Conservation (phyloP, 2,888 invertebrate genomes). For the Epistrophella euchroma region DNA sequence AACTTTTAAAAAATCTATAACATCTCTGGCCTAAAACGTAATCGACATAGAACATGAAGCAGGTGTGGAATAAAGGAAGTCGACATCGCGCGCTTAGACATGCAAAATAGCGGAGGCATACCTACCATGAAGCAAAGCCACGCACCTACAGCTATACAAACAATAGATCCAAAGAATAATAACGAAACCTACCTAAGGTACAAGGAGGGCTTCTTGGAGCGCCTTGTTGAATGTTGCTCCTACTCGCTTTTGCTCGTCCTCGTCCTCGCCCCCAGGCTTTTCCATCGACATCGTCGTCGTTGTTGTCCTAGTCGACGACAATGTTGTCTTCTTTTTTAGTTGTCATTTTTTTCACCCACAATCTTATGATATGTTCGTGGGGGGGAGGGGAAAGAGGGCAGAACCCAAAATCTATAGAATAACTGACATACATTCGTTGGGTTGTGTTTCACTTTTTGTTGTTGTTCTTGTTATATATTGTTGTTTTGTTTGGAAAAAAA, state of each 20-base stretch:
- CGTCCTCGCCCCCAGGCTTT: constrained; percentile 66
- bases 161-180: constrained; percentile 53
- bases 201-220: constrained; percentile 51
- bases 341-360: constrained; percentile 64
- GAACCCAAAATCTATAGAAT: constrained; percentile 49
- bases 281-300: constrained; percentile 77
- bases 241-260: constrained; percentile 29
- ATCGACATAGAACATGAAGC: constrained; percentile 48
- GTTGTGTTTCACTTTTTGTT: constrained; percentile 77
- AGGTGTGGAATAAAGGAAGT: constrained; percentile 76
- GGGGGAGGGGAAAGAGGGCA: not conserved
- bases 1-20: not conserved
- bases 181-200: no score
- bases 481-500: constrained; percentile 35
- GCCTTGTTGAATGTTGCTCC: constrained; percentile 72
- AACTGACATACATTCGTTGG: constrained; percentile 73
- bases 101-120: constrained; percentile 65
- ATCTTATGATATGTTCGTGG: constrained; percentile 34
- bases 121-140: constrained; percentile 64
- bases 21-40: constrained; percentile 22
- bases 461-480: constrained; percentile 28
- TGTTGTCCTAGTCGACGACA: constrained; percentile 44
- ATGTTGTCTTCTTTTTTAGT: constrained; percentile 79
- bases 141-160: constrained; percentile 56
- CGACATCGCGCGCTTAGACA: constrained; percentile 76